Base-by-base conservation (phyloP, 2,888 invertebrate species). In the Diarsia dahlii region DNA sequence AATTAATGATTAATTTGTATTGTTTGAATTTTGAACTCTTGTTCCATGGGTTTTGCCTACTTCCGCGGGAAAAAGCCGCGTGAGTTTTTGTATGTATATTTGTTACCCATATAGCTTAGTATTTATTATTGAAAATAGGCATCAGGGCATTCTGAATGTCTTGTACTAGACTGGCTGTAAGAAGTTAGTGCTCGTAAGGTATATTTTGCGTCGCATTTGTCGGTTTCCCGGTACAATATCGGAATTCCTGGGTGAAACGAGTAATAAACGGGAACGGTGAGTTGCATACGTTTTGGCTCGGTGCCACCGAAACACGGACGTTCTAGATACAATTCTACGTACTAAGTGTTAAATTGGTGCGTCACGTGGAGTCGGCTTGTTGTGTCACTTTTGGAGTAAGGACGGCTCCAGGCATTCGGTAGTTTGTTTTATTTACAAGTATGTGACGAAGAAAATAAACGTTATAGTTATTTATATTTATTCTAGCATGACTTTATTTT, bases 251-350 rank as follows among this genome's bases (percentile, higher is more conserved):
- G 66, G 34, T 69, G 58, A 62, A 72, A 65, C 67, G 67, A 71
- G 50, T 68, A 67, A 73, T 71, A 82, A 85, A 68, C 74, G 48
- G 23, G 58, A 28, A 56, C 74, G 34, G 77, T 72, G 74, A 71
- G 70, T 78, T 85, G 86, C 83, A 84, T 88, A 72, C 76, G 70
- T 78, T 67, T 86, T 87, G 87, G 87, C 88, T 52, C 63, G 58
- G 28, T 78, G 87, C 87, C 87, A 88, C 70, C 3, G 34, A 71
- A 78, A 84, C 74, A 82, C 83, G 84, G 86, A 80, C 72, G 87
- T 78, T 86, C 88, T 82, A 88, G 82, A 87, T 88, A 78, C 64
- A 84, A 60, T 78, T 79, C 84, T 72, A 74, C 75, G 74, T 84
- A 80, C 77, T 86, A 78, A 81, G 84, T 81, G 84, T 88, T 86